Base-by-base conservation (phyloP, 2,888 invertebrate species). In the Drosophila kambysellisi region DNA sequence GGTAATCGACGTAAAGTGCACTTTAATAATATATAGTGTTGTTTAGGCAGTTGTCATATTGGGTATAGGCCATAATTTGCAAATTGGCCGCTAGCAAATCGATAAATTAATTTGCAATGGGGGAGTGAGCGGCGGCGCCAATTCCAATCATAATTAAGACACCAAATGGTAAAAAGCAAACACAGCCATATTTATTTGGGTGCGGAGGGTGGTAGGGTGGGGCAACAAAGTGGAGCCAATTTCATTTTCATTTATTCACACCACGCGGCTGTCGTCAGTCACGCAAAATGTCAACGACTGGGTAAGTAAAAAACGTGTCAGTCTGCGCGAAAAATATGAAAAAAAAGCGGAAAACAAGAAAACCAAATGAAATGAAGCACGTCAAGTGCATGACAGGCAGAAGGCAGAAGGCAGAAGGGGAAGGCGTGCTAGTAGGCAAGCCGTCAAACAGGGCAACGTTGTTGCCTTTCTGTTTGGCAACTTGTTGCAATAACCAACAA, bases 181-280 rank as follows among this genome's bases (percentile, higher is more conserved):
- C 85, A 84, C 85, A 82, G 87, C 87, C 83, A 61, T 53, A 64
- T 62, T 70, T 37, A 59, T 8, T 29, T n/a, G 29, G 56, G 29
- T 15, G 56, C 15, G 46, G 46, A 8, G 46, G 29, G 12, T 56
- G n/a, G 5, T 9, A 3, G 64, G 51, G 60, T 32, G 43, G 30
- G 64, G 20, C 73, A 65, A 72, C 72, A 74, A 79, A 81, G 74
- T 74, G 76, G 80, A 79, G 68, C 72, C 82, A 87, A 85, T 83
- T 83, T 80, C 87, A 85, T 85, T 87, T 84, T 83, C 85, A 87
- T 87, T 84, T 83, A 85, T 86, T 86, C 87, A 78, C 85, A 87
- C 85, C 86, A 85, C 82, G 79, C 81, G 68, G 87, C 79, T 87
- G 90, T 91, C 91, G 90, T 83, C 90, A 90, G 90, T 89, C 91